phyloP scores from a whole-genome alignment of 2,888 invertebrate genomes.

The Agapostemon virescens region DNA sequence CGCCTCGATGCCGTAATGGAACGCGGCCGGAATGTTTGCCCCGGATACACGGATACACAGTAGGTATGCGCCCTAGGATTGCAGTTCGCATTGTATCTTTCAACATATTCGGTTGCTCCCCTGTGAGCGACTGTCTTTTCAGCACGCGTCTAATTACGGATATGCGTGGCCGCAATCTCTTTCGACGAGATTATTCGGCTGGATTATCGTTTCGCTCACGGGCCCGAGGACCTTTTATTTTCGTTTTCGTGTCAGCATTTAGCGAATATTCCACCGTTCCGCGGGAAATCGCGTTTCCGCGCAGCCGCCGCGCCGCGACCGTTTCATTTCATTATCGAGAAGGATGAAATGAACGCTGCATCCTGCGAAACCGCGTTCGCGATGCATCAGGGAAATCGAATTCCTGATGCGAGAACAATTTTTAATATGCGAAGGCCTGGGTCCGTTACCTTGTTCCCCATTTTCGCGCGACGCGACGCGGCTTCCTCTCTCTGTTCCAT shows the following conservation, averaged over 20 bases:
- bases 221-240: slow-evolving; percentile 27
- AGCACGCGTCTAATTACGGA: slow-evolving; percentile 30
- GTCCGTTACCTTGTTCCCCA: neutral
- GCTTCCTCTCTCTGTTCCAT: neutral
- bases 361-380: slow-evolving; percentile 34
- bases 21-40: slow-evolving; percentile 44
- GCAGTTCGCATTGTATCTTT: slow-evolving; percentile 37
- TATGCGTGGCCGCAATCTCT: slow-evolving; percentile 20
- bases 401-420: slow-evolving; percentile 39
- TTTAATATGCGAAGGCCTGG: slow-evolving; percentile 28
- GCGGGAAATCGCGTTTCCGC: neutral
- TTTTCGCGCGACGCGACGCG: neutral
- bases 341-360: slow-evolving; percentile 38
- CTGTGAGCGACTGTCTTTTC: neutral
- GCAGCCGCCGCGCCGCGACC: slow-evolving; percentile 16
- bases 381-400: slow-evolving; percentile 50
- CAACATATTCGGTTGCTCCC: slow-evolving; percentile 23
- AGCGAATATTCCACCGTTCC: neutral
- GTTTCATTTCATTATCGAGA: slow-evolving; percentile 50
- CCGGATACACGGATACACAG: slow-evolving; percentile 15
- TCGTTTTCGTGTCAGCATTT: slow-evolving; percentile 31
- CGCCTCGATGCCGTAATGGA: slow-evolving; percentile 51
- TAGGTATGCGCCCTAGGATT: slow-evolving; percentile 23
- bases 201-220: slow-evolving; percentile 36
- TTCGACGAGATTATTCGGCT: slow-evolving; percentile 25